A percentile compares a stretch with the other conserved stretches of the same genome.
Evolutionary conservation across 2,888 invertebrate genomes (phyloP).

Genomic region (Sphaerophoria rueppellii): DNA sequence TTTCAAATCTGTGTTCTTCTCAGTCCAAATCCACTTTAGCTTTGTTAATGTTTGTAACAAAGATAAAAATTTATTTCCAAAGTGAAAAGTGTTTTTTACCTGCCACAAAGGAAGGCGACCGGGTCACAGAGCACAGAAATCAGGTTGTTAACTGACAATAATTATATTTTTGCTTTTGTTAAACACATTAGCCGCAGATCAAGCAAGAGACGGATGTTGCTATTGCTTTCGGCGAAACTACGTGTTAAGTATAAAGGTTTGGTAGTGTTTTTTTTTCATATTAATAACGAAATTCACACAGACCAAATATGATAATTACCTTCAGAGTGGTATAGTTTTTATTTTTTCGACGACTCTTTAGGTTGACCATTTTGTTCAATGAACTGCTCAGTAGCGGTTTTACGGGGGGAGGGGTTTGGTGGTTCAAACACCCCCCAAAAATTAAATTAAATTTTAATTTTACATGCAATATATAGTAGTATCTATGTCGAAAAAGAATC

Average conservation of each 20-base stretch:
- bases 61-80: too few species aligned
- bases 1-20: too few species aligned
- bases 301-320: constrained; percentile 51
- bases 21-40: too few species aligned
- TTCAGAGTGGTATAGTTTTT: constrained; percentile 20
- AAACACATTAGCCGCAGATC: constrained; percentile 57
- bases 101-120: constrained; percentile 67
- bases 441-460: too few species aligned
- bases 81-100: constrained; percentile 42
- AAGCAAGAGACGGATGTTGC: constrained; percentile 45
- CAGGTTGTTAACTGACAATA: constrained; percentile 72
- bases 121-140: constrained; percentile 72
- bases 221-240: constrained; percentile 70
- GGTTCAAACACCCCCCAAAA: too few species aligned
- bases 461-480: too few species aligned
- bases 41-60: too few species aligned
- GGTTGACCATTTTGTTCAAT: constrained; percentile 72
- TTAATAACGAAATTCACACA: constrained; percentile 71
- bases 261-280: constrained; percentile 64
- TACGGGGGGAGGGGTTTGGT: too few species aligned
- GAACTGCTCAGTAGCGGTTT: too few species aligned
- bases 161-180: constrained; percentile 51
- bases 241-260: constrained; percentile 32
- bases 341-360: constrained; percentile 51
- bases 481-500: too few species aligned